Conservation (phyloP, 2,888 invertebrate genomes). For the Polymixis lichenea region DNA sequence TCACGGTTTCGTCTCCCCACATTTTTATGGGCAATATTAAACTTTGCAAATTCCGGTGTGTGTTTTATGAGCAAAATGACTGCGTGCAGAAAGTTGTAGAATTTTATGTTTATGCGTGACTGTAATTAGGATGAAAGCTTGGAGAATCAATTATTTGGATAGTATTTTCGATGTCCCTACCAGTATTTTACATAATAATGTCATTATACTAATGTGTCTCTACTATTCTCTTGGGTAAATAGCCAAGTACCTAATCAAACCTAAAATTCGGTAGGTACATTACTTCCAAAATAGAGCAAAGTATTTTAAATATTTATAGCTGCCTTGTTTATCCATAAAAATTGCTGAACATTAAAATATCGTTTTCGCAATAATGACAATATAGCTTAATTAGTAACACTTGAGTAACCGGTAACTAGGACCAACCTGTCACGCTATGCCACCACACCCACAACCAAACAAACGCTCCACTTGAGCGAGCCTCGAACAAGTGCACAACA, state of each 20-base stretch:
- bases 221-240: conserved; percentile 27
- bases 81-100: conserved; percentile 35
- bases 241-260: background rate
- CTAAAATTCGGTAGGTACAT: background rate
- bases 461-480: conserved; percentile 62
- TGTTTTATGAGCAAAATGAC: conserved; percentile 37
- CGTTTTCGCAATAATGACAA: conserved; percentile 3
- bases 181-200: conserved; percentile 6
- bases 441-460: conserved; percentile 77
- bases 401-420: conserved; percentile 62
- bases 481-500: conserved; percentile 62
- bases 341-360: background rate
- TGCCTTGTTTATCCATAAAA: conserved; percentile 6
- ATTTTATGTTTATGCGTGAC: conserved; percentile 32
- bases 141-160: conserved; percentile 26
- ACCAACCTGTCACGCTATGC: conserved; percentile 77
- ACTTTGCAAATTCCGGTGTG: conserved; percentile 42
- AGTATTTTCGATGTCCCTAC: background rate
- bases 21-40: conserved; percentile 59
- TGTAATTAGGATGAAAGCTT: conserved; percentile 41
- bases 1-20: conserved; percentile 45
- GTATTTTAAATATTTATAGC: too few species aligned
- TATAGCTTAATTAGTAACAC: conserved; percentile 37
- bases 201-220: conserved; percentile 11
- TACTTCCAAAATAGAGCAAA: background rate